Evolutionary conservation across 2,113 vertebrate species (phyloP).

Genomic region (Poecile atricapillus): DNA sequence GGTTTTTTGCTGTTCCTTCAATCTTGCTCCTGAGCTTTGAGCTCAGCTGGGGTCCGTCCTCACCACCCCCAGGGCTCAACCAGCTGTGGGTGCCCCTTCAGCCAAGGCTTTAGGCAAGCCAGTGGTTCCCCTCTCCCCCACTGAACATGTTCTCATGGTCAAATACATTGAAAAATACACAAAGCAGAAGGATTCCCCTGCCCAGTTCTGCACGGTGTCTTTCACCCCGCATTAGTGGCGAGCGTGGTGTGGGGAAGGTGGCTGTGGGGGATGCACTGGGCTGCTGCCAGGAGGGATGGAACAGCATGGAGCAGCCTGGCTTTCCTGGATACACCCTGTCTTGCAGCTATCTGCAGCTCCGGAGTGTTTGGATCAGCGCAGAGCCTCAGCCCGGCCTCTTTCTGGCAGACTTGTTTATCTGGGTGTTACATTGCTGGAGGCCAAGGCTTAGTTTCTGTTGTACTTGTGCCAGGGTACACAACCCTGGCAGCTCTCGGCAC

Average conservation of each 20-base stretch:
- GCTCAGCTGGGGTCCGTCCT: background rate
- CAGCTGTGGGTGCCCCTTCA: background rate
- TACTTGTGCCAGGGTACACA: constrained; percentile 65
- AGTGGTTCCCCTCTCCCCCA: background rate
- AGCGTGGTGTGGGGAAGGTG: fast-evolving
- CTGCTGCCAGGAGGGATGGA: background rate
- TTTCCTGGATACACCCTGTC: constrained; percentile 49
- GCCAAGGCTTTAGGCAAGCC: background rate
- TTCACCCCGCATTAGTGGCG: background rate
- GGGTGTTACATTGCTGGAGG: constrained; percentile 61
- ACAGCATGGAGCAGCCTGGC: background rate
- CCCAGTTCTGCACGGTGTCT: background rate
- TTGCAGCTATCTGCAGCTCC: constrained; percentile 26
- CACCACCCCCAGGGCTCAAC: background rate
- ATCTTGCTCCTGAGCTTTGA: background rate
- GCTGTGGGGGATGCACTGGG: background rate
- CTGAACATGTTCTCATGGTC: fast-evolving
- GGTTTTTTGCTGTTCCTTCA: background rate
- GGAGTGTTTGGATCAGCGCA: background rate
- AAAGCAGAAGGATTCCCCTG: background rate
- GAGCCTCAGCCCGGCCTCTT: constrained; percentile 26
- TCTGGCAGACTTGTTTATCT: constrained; percentile 61
- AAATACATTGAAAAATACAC: fast-evolving
- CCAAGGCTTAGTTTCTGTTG: constrained; percentile 69
- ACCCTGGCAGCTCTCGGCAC: constrained; percentile 24